Percentiles rank a stretch among this genome's conserved stretches.
Conservation (phyloP, 1,140 invertebrate species). For the Drosophila busckii region DNA sequence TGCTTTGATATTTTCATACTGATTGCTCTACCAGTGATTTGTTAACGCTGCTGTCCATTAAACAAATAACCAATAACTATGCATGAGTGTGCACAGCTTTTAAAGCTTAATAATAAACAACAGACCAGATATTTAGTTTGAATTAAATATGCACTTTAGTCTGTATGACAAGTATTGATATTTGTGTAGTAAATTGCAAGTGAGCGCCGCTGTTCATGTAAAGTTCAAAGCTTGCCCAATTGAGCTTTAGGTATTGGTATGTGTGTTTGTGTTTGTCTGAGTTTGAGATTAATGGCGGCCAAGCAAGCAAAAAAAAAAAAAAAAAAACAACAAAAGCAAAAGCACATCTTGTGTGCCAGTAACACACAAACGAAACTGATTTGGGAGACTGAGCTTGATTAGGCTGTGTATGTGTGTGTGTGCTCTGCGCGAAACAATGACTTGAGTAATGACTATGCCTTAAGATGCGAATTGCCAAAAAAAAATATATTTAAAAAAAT, state of each 20-base stretch:
- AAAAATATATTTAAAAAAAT: slow-evolving; percentile 20
- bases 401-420: slow-evolving; percentile 5
- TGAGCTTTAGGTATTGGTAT: too few relatives aligned
- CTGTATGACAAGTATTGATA: slow-evolving; percentile 9
- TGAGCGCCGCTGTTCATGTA: too few relatives aligned
- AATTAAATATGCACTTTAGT: background rate
- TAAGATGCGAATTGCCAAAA: slow-evolving; percentile 33
- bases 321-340: slow-evolving; percentile 38
- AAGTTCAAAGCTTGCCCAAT: too few relatives aligned
- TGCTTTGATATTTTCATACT: slow-evolving; percentile 28
- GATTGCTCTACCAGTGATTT: slow-evolving; percentile 52
- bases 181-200: slow-evolving; percentile 1
- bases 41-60: slow-evolving; percentile 3
- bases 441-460: slow-evolving; percentile 12
- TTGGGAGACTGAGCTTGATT: slow-evolving; percentile 20
- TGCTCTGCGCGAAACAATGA: slow-evolving; percentile 23
- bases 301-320: slow-evolving; percentile 18
- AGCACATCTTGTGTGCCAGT: slow-evolving; percentile 33
- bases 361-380: slow-evolving; percentile 29
- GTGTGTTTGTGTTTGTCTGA: background rate
- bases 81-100: background rate
- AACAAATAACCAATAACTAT: slow-evolving; percentile 1
- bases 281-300: slow-evolving; percentile 8
- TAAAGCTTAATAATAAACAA: background rate
- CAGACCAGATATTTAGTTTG: too few relatives aligned